Evolutionary conservation across 2,113 vertebrate genomes (phyloP), one percentile per base, ranked within the genome.

Genomic region (Tupaia tana): DNA sequence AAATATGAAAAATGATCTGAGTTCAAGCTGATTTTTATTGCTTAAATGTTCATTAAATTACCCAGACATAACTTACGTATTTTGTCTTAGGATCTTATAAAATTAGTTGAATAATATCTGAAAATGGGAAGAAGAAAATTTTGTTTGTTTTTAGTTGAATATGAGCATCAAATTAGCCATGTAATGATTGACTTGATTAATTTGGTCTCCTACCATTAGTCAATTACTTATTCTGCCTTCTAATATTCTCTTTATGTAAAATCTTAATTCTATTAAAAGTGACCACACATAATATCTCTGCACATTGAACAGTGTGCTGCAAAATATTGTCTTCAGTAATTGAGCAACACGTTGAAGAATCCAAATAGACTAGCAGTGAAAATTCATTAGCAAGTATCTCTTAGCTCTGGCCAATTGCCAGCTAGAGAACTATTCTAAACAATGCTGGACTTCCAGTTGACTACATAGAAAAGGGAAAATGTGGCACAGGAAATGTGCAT

Each of bases 21-120:
- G 94, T 95, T 97, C 83, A 97, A 91, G 70, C 73, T 66, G 86
- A 73, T 85, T 97, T 97, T 96, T 98, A 97, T 98, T 97, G 94
- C 84, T 97, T 52, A 80, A 95, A 80, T 97, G 82, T 97, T 97
- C 81, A 97, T 97, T 96, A 97, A 97, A 97, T 97, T 98, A 92
- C 79, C 63, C 71, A 59, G 70, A 19, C 87, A 93, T 54, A 95
- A 92, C 0, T 90, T 80, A 89, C 73, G 0, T 4, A 31, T 96
- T 90, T 87, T 90, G 54, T 94, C 95, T 85, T 78, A 89, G 66
- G 93, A 69, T 52, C 34, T 66, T 71, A 52, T 75, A 75, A 75
- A 91, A 97, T 95, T 1, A 58, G 16, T 91, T 71, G 9, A 58
- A 11, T 10, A 0, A 7, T 31, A 31, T 69, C 8, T 73, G 22